Percentiles rank a stretch among this genome's conserved stretches.
Conservation (phyloP, 2,113 vertebrate genomes). For the human (Homo sapiens) region DNA sequence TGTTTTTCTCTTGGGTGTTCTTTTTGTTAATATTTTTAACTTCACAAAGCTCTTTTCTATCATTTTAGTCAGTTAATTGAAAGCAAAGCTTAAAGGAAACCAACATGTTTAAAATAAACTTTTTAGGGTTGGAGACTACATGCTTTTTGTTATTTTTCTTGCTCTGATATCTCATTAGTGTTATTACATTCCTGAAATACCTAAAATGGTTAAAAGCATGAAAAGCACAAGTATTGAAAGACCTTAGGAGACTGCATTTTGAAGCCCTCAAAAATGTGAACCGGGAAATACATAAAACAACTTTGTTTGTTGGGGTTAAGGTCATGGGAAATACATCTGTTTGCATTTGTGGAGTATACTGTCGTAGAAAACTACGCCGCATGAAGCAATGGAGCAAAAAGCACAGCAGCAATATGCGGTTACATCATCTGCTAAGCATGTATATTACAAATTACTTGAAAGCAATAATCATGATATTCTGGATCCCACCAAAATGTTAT, state of each 20-base stretch:
- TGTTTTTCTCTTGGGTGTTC: neutral
- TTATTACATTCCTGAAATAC: constrained; percentile 58
- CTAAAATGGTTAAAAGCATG: constrained; percentile 43
- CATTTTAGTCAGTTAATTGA: constrained; percentile 22
- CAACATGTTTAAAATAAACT: constrained; percentile 23
- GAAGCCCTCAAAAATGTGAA: constrained; percentile 48
- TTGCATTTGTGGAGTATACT: constrained; percentile 69
- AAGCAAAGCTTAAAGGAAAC: neutral
- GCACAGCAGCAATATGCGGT: neutral
- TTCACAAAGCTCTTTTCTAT: neutral
- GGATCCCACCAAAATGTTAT: constrained; percentile 67
- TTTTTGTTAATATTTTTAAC: neutral
- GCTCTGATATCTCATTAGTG: constrained; percentile 27
- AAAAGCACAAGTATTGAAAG: constrained; percentile 7
- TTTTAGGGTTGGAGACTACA: neutral
- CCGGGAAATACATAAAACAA: constrained; percentile 48
- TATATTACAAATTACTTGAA: constrained; percentile 68
- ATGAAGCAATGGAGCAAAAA: constrained; percentile 1
- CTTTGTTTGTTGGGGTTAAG: constrained; percentile 59
- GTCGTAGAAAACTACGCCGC: constrained; percentile 45
- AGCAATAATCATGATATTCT: constrained; percentile 29
- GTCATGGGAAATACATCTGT: constrained; percentile 78
- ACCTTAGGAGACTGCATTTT: neutral
- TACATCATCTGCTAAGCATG: constrained; percentile 74
- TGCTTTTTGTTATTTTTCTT: constrained; percentile 39